phyloP scores from a whole-genome alignment of 2,113 vertebrate genomes.

The Hippocampus abdominalis region DNA sequence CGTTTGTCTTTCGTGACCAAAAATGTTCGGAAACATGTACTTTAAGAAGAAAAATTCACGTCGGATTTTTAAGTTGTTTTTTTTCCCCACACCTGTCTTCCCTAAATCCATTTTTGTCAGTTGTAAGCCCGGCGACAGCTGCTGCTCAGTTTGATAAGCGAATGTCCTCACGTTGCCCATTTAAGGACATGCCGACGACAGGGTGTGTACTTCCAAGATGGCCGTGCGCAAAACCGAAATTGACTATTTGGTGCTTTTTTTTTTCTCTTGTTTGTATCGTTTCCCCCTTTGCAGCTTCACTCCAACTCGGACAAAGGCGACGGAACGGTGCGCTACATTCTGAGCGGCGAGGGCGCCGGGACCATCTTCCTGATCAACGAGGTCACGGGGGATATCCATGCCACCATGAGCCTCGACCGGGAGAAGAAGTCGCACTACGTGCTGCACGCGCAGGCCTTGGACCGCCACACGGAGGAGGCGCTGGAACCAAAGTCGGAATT shows the following conservation, averaged over 20 bases:
- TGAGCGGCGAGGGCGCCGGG: slow-evolving; percentile 93
- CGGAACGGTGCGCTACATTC: slow-evolving; percentile 93
- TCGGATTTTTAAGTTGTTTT: neutral
- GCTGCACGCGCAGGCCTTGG: slow-evolving; percentile 92
- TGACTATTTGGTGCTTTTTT: neutral
- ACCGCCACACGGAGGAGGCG: slow-evolving; percentile 88
- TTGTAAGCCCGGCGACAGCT: neutral
- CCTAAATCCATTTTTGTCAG: neutral
- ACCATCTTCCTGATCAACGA: slow-evolving; percentile 96
- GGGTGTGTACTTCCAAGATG: neutral
- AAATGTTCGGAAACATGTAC: neutral
- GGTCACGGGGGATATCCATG: slow-evolving; percentile 94
- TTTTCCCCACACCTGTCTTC: neutral
- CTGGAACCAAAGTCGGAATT: slow-evolving; percentile 96
- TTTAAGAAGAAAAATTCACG: neutral
- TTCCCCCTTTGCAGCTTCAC: slow-evolving; percentile 80
- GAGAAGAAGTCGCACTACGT: slow-evolving; percentile 95
- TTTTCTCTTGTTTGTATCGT: neutral
- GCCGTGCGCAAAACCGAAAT: neutral
- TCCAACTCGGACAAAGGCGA: slow-evolving; percentile 99
- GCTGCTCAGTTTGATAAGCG: neutral
- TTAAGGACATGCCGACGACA: no score
- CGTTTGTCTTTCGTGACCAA: neutral
- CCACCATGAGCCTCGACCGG: slow-evolving; percentile 91
- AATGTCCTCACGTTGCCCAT: neutral